Conservation (phyloP, 2,797 vertebrate genomes). For the Syngnathus rostellatus region DNA sequence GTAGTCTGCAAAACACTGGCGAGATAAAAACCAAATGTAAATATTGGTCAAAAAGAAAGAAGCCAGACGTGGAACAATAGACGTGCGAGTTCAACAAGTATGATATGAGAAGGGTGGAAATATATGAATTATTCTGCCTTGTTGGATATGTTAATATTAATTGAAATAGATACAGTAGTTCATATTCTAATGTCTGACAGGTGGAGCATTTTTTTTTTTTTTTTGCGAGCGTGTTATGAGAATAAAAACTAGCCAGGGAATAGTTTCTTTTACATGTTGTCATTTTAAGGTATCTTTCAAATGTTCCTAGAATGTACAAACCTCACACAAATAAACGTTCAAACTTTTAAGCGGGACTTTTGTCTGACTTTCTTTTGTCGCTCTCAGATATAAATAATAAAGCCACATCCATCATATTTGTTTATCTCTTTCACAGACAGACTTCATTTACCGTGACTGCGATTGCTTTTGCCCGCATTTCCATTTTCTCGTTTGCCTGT, state of each 20-base stretch:
- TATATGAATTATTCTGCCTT: constrained; percentile 1
- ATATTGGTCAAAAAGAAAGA: constrained; percentile 47
- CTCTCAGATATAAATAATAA: background rate
- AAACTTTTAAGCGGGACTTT: background rate
- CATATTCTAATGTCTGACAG: background rate
- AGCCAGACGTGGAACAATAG: constrained; percentile 49
- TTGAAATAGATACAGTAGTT: constrained; percentile 45
- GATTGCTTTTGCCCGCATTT: background rate
- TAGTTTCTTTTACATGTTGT: constrained; percentile 6
- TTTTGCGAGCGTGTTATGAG: background rate
- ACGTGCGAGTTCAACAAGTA: constrained; percentile 20
- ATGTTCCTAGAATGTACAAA: constrained; percentile 60
- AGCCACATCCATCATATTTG: background rate
- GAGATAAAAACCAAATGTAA: constrained; percentile 53
- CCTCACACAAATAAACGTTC: constrained; percentile 41
- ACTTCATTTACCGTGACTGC: background rate
- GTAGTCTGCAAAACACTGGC: constrained; percentile 56
- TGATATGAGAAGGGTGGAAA: constrained; percentile 6
- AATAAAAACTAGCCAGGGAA: constrained; percentile 2
- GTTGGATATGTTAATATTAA: constrained; percentile 46
- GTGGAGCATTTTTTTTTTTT: constrained; percentile 7
- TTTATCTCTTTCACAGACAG: background rate
- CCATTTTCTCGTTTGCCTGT: background rate
- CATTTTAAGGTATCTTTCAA: constrained; percentile 32
- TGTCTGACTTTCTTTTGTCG: background rate